Evolutionary conservation across 2,888 invertebrate genomes (phyloP).

Genomic region (Leptinotarsa peninsularis): DNA sequence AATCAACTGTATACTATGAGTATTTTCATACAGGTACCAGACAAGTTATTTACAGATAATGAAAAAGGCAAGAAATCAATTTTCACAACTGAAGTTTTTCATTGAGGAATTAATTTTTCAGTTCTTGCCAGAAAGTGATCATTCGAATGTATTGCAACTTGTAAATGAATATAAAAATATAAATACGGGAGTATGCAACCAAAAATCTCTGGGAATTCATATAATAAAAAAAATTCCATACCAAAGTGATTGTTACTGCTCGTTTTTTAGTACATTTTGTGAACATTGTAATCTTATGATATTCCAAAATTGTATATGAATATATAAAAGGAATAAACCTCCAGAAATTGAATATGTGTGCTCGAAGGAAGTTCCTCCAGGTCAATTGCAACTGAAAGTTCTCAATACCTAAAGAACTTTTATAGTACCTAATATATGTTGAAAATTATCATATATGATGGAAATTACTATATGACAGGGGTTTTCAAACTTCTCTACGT

Average conservation of each 20-base stretch:
- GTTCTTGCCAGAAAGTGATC: background rate
- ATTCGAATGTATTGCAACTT: conserved; percentile 44
- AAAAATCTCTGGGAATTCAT: background rate
- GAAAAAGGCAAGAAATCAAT: conserved; percentile 24
- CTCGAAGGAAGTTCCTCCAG: too few relatives aligned
- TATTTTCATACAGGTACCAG: conserved; percentile 66
- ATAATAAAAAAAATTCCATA: background rate
- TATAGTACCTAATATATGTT: too few relatives aligned
- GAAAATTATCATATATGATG: too few relatives aligned
- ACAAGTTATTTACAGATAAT: conserved; percentile 59
- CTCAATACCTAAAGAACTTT: too few relatives aligned
- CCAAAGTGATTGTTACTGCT: background rate
- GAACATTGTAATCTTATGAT: too few relatives aligned
- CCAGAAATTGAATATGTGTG: too few relatives aligned
- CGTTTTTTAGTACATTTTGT: too few relatives aligned
- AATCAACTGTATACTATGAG: conserved; percentile 60
- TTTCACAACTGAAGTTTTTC: conserved; percentile 2
- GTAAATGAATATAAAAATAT: conserved; percentile 37
- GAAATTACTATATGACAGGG: too few relatives aligned
- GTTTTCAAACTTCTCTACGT: too few relatives aligned
- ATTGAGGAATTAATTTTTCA: conserved; percentile 7
- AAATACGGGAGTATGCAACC: conserved; percentile 4
- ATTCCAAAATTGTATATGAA: too few relatives aligned
- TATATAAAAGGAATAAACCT: too few relatives aligned
- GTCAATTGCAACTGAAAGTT: too few relatives aligned